Evolutionary conservation across 2,888 invertebrate species (phyloP).

Genomic region (Morinoia aosen): DNA sequence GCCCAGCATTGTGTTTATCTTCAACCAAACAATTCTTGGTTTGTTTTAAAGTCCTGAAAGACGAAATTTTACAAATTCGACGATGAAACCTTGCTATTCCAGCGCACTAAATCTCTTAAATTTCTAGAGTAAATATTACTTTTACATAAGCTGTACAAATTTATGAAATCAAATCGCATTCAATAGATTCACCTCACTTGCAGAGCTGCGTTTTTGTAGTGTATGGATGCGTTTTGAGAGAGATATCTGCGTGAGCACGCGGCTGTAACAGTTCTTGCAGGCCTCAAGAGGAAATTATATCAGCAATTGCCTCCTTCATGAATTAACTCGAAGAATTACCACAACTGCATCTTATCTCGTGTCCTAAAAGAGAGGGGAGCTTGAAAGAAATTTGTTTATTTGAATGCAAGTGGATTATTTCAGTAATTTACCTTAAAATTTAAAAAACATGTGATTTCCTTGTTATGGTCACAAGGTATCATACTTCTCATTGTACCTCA

Average conservation of each 20-base stretch:
- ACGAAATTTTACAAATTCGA: neutral
- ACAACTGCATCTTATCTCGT: neutral
- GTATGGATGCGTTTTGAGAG: neutral
- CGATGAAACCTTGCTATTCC: neutral
- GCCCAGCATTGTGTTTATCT: neutral
- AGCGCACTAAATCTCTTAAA: neutral
- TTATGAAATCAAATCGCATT: neutral
- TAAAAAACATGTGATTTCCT: no score
- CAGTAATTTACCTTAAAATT: no score
- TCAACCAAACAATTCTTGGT: neutral
- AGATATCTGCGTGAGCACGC: neutral
- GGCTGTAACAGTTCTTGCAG: neutral
- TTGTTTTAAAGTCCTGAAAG: neutral
- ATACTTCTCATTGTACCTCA: no score
- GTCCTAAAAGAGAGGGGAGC: neutral
- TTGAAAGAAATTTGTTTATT: neutral
- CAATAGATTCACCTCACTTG: neutral
- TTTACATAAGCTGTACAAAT: neutral
- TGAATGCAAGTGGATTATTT: neutral
- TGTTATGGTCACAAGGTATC: no score
- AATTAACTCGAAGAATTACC: neutral
- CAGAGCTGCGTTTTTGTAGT: neutral
- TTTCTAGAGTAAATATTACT: neutral
- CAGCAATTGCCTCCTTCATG: neutral
- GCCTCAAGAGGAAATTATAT: neutral